phyloP scores from a whole-genome alignment of 2,113 vertebrate genomes.

The Dascyllus trimaculatus region DNA sequence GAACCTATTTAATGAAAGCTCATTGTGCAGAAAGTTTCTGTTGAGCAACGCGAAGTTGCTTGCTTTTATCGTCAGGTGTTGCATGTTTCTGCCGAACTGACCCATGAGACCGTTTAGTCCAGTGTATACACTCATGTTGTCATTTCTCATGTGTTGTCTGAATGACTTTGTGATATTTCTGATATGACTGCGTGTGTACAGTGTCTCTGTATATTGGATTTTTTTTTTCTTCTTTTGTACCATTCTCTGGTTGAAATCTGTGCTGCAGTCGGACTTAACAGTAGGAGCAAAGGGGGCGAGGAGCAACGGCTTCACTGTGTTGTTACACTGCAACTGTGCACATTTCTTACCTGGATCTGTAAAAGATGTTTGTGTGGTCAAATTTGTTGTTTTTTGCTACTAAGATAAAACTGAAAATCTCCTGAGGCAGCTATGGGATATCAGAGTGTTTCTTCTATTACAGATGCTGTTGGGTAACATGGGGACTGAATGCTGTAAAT shows the following conservation, averaged over 20 bases:
- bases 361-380: slow-evolving; percentile 71
- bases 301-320: slow-evolving; percentile 32
- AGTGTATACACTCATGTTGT: slow-evolving; percentile 4
- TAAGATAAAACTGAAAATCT: slow-evolving; percentile 46
- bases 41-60: too few relatives aligned
- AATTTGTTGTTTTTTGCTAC: slow-evolving; percentile 74
- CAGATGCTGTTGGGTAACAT: not conserved
- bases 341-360: slow-evolving; percentile 55
- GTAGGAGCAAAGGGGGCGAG: slow-evolving; percentile 4
- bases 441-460: slow-evolving; percentile 10
- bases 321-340: slow-evolving; percentile 23
- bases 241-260: slow-evolving; percentile 24
- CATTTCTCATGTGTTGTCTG: slow-evolving; percentile 33
- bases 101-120: too few relatives aligned
- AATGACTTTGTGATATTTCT: slow-evolving; percentile 26
- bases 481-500: too few relatives aligned
- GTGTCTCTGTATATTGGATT: slow-evolving; percentile 59
- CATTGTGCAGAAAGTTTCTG: too few relatives aligned
- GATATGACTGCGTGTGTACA: slow-evolving; percentile 46
- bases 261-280: slow-evolving; percentile 19
- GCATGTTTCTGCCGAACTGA: slow-evolving; percentile 45
- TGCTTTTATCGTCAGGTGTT: slow-evolving; percentile 8
- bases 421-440: slow-evolving; percentile 17
- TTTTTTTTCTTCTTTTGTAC: slow-evolving; percentile 49
- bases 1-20: slow-evolving; percentile 4